Percentiles rank a stretch among this genome's conserved stretches.
phyloP scores from a whole-genome alignment of 2,888 invertebrate genomes.

The Nomada ferruginata region DNA sequence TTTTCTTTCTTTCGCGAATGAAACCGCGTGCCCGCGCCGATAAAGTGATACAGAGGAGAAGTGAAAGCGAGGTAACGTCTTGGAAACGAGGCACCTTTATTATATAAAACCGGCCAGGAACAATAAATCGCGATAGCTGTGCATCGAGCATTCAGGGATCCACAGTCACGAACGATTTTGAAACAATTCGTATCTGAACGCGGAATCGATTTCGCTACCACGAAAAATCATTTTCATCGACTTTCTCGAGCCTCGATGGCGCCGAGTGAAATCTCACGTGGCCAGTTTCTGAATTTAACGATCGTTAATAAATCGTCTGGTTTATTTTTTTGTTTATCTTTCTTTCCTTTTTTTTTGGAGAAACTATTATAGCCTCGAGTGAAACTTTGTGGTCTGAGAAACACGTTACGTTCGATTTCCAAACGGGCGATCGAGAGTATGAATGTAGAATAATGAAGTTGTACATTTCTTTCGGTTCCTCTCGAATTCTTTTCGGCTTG shows the following conservation, averaged over 20 bases:
- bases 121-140: slow-evolving; percentile 34
- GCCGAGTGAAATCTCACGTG: neutral
- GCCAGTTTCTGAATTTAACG: slow-evolving; percentile 16
- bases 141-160: slow-evolving; percentile 9
- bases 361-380: neutral
- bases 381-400: slow-evolving; percentile 7
- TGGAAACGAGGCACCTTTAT: slow-evolving; percentile 50
- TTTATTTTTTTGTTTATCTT: too few species aligned
- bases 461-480: neutral
- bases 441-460: neutral
- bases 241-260: slow-evolving; percentile 1
- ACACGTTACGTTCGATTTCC: neutral
- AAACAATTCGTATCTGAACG: slow-evolving; percentile 5
- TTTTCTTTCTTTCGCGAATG: slow-evolving; percentile 5
- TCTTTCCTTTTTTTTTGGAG: neutral
- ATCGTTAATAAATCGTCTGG: slow-evolving; percentile 5
- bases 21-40: slow-evolving; percentile 29
- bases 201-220: neutral
- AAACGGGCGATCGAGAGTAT: neutral
- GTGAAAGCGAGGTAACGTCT: slow-evolving; percentile 50
- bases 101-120: slow-evolving; percentile 40
- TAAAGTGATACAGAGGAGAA: slow-evolving; percentile 46
- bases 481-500: too few species aligned
- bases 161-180: slow-evolving; percentile 25
- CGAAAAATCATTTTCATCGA: slow-evolving; percentile 17